A percentile compares a stretch with the other conserved stretches of the same genome.
Conservation (phyloP, 2,113 vertebrate genomes). For the Petaurus breviceps region DNA sequence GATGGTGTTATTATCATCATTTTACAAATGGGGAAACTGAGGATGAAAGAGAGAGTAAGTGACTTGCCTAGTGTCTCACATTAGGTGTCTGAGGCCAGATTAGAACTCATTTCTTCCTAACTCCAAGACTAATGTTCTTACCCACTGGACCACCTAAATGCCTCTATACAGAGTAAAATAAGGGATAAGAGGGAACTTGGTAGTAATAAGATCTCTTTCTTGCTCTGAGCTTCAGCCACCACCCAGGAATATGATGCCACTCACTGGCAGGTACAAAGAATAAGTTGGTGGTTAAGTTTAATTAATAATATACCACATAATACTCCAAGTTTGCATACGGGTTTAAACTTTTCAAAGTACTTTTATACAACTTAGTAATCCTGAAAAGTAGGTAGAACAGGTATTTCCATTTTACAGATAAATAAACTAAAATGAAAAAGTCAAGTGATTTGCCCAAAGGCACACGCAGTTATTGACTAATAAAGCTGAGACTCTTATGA, state of each 20-base stretch:
- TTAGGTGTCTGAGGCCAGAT: not conserved
- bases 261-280: too few species aligned
- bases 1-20: not conserved
- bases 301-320: not conserved
- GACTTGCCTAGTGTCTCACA: not conserved
- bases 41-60: not conserved
- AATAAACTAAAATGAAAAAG: not conserved
- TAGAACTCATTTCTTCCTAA: not conserved
- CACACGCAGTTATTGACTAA: not conserved
- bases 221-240: not conserved
- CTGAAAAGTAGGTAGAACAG: not conserved
- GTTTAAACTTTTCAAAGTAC: not conserved
- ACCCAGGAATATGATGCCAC: not conserved
- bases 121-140: not conserved
- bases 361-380: not conserved
- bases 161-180: not conserved
- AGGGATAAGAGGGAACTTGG: not conserved
- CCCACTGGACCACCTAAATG: not conserved
- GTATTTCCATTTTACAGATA: not conserved
- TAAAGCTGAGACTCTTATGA: too few species aligned
- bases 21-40: not conserved
- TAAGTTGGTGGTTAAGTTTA: not conserved
- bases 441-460: not conserved
- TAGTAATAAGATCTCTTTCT: not conserved
- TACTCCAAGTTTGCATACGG: not conserved